Percentiles rank a stretch among this genome's conserved stretches.
Conservation (phyloP, 2,797 vertebrate species). For the Hypotaenidia okinawae region DNA sequence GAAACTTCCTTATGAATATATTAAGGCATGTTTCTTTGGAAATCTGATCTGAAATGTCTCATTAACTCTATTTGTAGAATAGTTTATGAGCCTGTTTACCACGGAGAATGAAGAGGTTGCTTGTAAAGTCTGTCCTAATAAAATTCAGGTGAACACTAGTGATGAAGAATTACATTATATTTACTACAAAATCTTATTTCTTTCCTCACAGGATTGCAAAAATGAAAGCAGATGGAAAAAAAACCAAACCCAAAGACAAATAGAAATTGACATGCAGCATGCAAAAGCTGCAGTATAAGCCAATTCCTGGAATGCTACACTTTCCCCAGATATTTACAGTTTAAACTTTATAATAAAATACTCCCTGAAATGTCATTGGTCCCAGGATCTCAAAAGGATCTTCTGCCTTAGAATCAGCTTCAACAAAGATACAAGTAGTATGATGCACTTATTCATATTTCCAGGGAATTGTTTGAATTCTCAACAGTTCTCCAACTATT, state of each 20-base stretch:
- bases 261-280: background rate
- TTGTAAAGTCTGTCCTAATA: conserved; percentile 45
- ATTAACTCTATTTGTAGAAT: conserved; percentile 1
- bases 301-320: background rate
- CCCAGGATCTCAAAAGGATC: background rate
- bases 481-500: conserved; percentile 6
- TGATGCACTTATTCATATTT: background rate
- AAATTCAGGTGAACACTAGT: conserved; percentile 37
- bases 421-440: background rate
- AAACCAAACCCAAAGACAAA: background rate
- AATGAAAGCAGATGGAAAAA: background rate
- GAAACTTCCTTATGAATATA: background rate
- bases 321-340: conserved; percentile 15
- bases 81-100: conserved; percentile 38
- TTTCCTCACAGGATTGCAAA: background rate
- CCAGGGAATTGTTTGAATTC: conserved; percentile 13
- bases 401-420: background rate
- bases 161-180: conserved; percentile 33
- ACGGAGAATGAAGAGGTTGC: conserved; percentile 35
- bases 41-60: conserved; percentile 25
- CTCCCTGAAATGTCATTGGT: background rate
- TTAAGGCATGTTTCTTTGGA: background rate
- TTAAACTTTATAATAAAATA: background rate
- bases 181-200: background rate
- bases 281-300: background rate